Evolutionary conservation across 2,113 vertebrate genomes (phyloP), one percentile per base, ranked within the genome.

Genomic region (Pelobates fuscus): DNA sequence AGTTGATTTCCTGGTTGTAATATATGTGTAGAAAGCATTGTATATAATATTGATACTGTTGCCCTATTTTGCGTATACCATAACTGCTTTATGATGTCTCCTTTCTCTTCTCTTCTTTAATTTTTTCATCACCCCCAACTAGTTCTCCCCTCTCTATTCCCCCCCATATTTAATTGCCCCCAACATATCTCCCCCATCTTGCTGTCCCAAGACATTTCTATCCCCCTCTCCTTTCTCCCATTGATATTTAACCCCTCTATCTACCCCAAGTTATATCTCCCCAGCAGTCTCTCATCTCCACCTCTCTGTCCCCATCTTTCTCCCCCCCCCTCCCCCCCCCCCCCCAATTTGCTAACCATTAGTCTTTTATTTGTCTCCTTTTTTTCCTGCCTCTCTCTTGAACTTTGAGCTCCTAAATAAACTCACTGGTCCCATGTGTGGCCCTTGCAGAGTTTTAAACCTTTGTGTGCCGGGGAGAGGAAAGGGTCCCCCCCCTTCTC

Each of bases 21-120:
- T 96, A 98, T 99, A 99, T 94, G 93, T 98, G 96, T 99, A 98
- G 95, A 98, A 96, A 98, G 94, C 94, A 94, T 90, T 98, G 96
- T 99, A 97, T 91, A 98, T 97, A 94, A 95, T 94, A 95, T 91
- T 95, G 94, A 93, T 84, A 77, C 80, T 91, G 84, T 84, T 73
- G 32, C 81, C 63, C 70, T 55, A 61, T 20, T 32, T 70, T 49
- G n/a, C 3, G 2, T 67, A 10, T 37, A 37, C 10, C 32, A 37
- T 37, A 10, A 37, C 5, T 37, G 10, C 5, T 37, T 37, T 37
- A 5, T 37, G 32, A 37, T 37, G 5, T 37, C 32, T 37, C n/a
- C 32, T 37, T 37, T 37, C 32, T 10, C 32, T 37, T 37, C 10
- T 37, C 32, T 10, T 65, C 44, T 44, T 29, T 25, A 46, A 61